Conservation (phyloP, 1,140 invertebrate species). For the roundworm (Caenorhabditis elegans) region WBcel235 BX284603.4:12360001-12360500, state of each 20-base stretch:
- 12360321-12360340: background rate
- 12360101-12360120: background rate
- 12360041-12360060: background rate
- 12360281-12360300: background rate
- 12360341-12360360: background rate
- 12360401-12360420: no score
- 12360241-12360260: background rate
- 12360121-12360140: background rate
- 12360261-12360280: background rate
- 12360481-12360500: no score
- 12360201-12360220: background rate
- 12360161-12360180: no score
- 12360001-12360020: no score
- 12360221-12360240: background rate
- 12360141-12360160: background rate
- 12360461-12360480: no score
- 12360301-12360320: background rate
- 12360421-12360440: no score
- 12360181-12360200: background rate
- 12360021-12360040: no score
- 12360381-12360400: no score
- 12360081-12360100: background rate
- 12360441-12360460: no score
- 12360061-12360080: background rate
- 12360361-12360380: no score